Percentiles rank a stretch among this genome's conserved stretches.
Evolutionary conservation across 1,140 invertebrate genomes (phyloP).

Genomic region (Dendrolimus punctatus): DNA sequence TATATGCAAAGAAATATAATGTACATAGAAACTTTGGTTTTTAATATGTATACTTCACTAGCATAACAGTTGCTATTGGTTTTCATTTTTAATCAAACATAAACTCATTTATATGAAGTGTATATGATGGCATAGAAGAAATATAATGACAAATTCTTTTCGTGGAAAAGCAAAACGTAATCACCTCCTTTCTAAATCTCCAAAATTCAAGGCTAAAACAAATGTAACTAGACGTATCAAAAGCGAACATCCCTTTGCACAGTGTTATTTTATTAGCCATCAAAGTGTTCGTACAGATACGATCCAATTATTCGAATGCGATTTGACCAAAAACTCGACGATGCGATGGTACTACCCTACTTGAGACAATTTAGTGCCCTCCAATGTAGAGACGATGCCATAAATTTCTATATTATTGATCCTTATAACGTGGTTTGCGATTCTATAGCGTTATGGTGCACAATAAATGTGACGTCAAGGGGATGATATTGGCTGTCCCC

Average conservation of each 20-base stretch:
- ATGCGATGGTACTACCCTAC: constrained; percentile 2
- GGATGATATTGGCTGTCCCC: not conserved
- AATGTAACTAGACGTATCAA: constrained; percentile 12
- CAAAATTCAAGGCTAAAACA: constrained; percentile 10
- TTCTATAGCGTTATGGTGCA: not conserved
- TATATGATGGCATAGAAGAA: not conserved
- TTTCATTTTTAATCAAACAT: no score
- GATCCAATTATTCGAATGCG: constrained; percentile 10
- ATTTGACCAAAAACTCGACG: constrained; percentile 4
- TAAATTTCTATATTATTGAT: constrained; percentile 16
- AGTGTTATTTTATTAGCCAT: constrained; percentile 16
- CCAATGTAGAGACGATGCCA: constrained; percentile 3
- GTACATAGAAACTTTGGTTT: no score
- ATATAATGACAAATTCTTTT: not conserved
- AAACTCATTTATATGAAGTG: no score
- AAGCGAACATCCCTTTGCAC: constrained; percentile 8
- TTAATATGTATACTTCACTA: no score
- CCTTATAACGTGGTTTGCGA: constrained; percentile 4
- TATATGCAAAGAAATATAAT: no score
- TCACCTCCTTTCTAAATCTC: constrained; percentile 1
- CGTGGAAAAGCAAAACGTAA: no score
- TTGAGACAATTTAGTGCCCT: constrained; percentile 1
- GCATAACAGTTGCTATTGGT: no score
- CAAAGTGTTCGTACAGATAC: constrained; percentile 10
- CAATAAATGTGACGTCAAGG: constrained; percentile 2